These are phyloP conservation scores for Misgurnus anguillicaudatus DNA, from an alignment of 2,113 vertebrate genomes.

Conservation along the genomic window DNA sequence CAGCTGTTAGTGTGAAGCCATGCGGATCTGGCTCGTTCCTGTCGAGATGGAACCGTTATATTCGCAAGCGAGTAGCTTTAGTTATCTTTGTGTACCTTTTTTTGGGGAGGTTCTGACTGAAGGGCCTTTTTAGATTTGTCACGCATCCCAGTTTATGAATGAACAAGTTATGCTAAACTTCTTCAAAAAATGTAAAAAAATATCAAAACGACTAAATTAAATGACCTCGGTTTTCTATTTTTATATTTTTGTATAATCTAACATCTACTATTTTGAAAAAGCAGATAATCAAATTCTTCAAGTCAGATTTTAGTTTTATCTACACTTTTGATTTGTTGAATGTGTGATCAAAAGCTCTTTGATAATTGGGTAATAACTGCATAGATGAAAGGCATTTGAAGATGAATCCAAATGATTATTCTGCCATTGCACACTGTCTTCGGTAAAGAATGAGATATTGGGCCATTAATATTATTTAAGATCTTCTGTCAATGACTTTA, in stretches of 20 bases:
- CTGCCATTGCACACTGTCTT: not conserved
- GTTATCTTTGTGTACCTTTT: too few species aligned
- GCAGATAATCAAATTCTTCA: slow-evolving; percentile 25
- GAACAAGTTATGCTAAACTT: too few species aligned
- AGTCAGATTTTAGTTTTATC: not conserved
- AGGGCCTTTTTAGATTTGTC: too few species aligned
- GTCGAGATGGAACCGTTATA: not conserved
- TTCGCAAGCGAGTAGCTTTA: not conserved
- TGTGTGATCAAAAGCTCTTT: slow-evolving; percentile 14
- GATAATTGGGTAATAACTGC: not conserved
- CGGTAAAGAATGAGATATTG: too few species aligned
- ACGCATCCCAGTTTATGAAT: too few species aligned
- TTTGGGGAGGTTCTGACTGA: too few species aligned
- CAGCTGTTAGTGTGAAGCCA: slow-evolving; percentile 28
- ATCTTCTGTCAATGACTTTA: not conserved
- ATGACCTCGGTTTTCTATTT: not conserved
- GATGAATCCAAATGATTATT: slow-evolving; percentile 18
- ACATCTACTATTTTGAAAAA: slow-evolving; percentile 34
- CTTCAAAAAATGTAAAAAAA: not conserved
- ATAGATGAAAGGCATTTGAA: not conserved
- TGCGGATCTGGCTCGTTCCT: not conserved
- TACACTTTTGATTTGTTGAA: not conserved
- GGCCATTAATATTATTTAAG: not conserved
- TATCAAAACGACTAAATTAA: not conserved
- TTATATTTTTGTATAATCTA: not conserved